Conservation (phyloP, 2,113 vertebrate species). For the Prinia subflava region DNA sequence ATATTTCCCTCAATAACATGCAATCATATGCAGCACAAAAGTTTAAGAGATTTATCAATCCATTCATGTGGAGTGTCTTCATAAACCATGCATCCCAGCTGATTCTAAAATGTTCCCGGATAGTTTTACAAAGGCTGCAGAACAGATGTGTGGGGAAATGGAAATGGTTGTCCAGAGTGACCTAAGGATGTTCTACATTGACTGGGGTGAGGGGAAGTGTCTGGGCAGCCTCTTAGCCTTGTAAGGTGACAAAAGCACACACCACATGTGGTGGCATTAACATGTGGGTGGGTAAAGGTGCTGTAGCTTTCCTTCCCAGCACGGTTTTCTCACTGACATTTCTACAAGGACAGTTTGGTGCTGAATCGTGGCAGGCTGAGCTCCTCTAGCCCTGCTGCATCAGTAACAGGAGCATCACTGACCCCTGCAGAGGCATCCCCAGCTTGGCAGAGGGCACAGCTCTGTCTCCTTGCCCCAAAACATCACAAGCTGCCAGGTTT, state of each 20-base stretch:
- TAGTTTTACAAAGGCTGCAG: not conserved
- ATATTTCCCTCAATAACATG: not conserved
- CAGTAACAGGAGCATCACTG: not conserved
- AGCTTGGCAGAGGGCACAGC: accelerated
- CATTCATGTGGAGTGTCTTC: not conserved
- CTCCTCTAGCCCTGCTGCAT: not conserved
- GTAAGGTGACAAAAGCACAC: not conserved
- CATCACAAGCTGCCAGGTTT: not conserved
- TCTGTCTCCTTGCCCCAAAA: not conserved
- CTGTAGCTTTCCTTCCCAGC: not conserved
- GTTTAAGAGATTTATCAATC: not conserved
- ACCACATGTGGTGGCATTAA: not conserved
- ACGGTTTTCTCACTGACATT: not conserved
- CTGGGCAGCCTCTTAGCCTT: not conserved
- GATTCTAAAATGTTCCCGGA: not conserved
- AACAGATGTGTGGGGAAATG: not conserved
- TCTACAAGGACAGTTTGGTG: not conserved
- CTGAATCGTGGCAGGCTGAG: not conserved
- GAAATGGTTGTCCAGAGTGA: not conserved
- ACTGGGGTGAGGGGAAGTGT: not conserved
- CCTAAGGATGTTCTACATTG: not conserved
- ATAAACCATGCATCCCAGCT: not conserved
- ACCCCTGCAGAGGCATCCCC: not conserved
- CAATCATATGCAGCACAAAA: not conserved
- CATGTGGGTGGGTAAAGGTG: not conserved